These are phyloP conservation scores for Chrysodeixis includens DNA, from an alignment of 2,888 invertebrate species.

Conservation along the genomic window DNA sequence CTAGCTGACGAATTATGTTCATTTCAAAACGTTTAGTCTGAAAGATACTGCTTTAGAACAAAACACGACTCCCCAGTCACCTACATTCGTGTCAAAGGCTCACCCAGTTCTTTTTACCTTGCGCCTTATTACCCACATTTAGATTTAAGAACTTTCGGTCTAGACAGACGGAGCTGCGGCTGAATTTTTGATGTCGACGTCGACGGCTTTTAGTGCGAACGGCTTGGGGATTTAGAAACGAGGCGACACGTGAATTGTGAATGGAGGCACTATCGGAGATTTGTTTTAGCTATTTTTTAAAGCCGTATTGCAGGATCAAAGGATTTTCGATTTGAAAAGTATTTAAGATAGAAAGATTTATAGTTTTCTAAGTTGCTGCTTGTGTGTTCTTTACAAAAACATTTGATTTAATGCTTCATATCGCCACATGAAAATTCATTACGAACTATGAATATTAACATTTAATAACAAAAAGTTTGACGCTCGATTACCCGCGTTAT, in stretches of 20 bases:
- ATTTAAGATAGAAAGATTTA: not conserved
- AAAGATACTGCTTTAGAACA: constrained; percentile 23
- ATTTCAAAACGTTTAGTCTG: constrained; percentile 11
- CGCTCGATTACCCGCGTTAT: constrained; percentile 36
- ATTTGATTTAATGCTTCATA: constrained; percentile 9
- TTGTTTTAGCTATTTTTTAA: constrained; percentile 24
- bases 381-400: constrained; percentile 12
- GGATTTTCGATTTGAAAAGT: not conserved
- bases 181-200: constrained; percentile 74
- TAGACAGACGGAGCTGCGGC: constrained; percentile 57
- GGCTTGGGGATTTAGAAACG: constrained; percentile 46
- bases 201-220: constrained; percentile 70
- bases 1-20: constrained; percentile 14
- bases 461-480: constrained; percentile 32
- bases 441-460: constrained; percentile 25
- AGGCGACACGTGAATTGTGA: constrained; percentile 60
- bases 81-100: constrained; percentile 69
- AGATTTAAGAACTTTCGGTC: constrained; percentile 58
- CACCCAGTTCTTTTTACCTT: constrained; percentile 71
- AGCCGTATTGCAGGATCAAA: not conserved
- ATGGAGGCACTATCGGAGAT: constrained; percentile 38
- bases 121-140: constrained; percentile 70
- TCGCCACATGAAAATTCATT: constrained; percentile 34
- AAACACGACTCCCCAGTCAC: constrained; percentile 64
- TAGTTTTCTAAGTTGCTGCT: not conserved